These are phyloP conservation scores for Conus canariensis DNA, from an alignment of 2,888 invertebrate species.

Conservation along the genomic window DNA sequence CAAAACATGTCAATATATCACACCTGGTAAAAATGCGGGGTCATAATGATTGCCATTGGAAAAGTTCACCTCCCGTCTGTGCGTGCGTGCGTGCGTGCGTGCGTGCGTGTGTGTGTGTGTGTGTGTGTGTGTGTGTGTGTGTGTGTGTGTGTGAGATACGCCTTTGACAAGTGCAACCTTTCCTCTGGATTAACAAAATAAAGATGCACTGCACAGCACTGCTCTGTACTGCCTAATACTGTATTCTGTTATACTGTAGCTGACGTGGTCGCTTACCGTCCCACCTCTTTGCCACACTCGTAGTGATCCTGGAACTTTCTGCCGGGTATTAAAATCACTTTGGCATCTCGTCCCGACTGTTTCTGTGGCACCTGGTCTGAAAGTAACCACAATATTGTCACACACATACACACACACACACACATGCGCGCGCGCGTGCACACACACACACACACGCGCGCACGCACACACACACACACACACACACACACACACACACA, in stretches of 20 bases:
- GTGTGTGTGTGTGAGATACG: not conserved
- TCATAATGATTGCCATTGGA: no score
- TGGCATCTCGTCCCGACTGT: not conserved
- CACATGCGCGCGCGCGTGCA: not conserved
- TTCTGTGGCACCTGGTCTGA: not conserved
- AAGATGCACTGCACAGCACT: no score
- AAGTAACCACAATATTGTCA: not conserved
- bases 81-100: not conserved
- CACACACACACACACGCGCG: not conserved
- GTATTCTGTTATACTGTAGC: no score
- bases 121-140: not conserved
- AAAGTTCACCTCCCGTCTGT: not conserved
- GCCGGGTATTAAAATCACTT: conserved; percentile 84
- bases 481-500: not conserved
- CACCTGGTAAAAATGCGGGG: no score
- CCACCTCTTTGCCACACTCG: conserved; percentile 93
- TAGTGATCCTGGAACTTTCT: conserved; percentile 92
- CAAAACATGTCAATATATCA: no score
- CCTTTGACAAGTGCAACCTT: not conserved
- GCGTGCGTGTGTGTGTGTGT: not conserved
- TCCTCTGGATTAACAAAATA: no score
- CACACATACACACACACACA: not conserved
- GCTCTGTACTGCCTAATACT: no score
- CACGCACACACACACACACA: not conserved
- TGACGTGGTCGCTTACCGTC: conserved; percentile 85